These are phyloP conservation scores for Cosmia pyralina DNA, from an alignment of 2,888 invertebrate species.

Conservation along the genomic window DNA sequence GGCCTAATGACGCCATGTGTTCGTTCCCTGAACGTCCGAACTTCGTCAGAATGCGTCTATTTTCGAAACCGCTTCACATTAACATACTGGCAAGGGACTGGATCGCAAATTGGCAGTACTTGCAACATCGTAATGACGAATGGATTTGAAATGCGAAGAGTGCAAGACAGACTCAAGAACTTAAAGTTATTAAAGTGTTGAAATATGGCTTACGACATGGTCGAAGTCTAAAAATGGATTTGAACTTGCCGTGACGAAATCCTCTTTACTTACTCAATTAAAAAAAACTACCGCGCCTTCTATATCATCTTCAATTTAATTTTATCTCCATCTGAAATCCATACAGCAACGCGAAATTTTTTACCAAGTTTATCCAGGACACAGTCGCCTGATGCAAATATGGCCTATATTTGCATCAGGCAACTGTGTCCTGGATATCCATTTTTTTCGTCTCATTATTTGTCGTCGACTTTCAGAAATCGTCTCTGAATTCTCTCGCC, in stretches of 20 bases:
- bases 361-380: background rate
- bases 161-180: constrained; percentile 27
- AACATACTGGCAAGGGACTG: constrained; percentile 69
- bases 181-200: constrained; percentile 18
- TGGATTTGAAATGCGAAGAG: constrained; percentile 59
- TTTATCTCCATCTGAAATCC: background rate
- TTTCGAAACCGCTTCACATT: constrained; percentile 70
- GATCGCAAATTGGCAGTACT: constrained; percentile 70
- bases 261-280: background rate
- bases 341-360: constrained; percentile 1
- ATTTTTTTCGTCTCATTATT: constrained; percentile 41
- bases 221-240: background rate
- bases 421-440: too few species aligned
- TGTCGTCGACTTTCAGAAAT: constrained; percentile 43
- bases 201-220: background rate
- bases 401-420: too few species aligned
- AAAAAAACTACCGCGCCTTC: background rate
- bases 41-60: constrained; percentile 67
- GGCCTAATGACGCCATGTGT: constrained; percentile 72
- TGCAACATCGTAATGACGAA: constrained; percentile 68
- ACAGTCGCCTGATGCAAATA: constrained; percentile 21
- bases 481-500: constrained; percentile 68
- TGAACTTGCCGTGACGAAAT: background rate
- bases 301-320: background rate
- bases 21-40: constrained; percentile 58